Base-by-base conservation (phyloP, 2,888 invertebrate genomes). In the Drosophila emarginata region DNA sequence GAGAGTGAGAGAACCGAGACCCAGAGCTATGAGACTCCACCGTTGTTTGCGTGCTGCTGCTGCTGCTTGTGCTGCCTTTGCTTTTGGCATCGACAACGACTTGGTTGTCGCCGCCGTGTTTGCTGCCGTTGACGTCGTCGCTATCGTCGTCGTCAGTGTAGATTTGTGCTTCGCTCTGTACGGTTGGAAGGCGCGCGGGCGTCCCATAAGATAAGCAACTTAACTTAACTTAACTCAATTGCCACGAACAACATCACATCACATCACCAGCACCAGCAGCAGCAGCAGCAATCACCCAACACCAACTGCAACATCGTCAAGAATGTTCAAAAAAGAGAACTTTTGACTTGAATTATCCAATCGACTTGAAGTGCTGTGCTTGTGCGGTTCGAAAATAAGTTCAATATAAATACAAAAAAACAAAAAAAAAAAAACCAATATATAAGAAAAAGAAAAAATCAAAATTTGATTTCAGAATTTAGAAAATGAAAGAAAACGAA, bases 111-210 rank as follows among this genome's bases (percentile, higher is more conserved):
- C 78, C 63, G 66, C 59, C 63, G 64, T 52, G 61, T 69, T 67
- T 67, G 70, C 70, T 66, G 60, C 66, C 67, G 78, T 82, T 83
- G 81, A 39, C 70, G 74, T 61, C 56, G 74, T 14, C 51, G 64
- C 78, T 78, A 89, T 82, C 79, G 86, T 74, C 80, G 83, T 89
- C 90, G 90, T 91, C 91, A 92, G 91, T 91, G 91, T 91, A 90
- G 89, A 91, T 90, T 91, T 89, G 91, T 90, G 88, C 90, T 90
- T 90, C 91, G 91, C 90, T 90, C 89, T 85, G 90, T 88, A 86
- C 90, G 89, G 91, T 90, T 91, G 80, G 74, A 89, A 89, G 89
- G 88, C 89, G 89, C 82, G 79, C 78, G 85, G 81, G 81, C 82
- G 87, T 79, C 74, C 67, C 53, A 74, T 54, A 61, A 61, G 50